Evolutionary conservation across 2,113 vertebrate genomes (phyloP), one percentile per base, ranked within the genome.

Genomic region (Motacilla alba): DNA sequence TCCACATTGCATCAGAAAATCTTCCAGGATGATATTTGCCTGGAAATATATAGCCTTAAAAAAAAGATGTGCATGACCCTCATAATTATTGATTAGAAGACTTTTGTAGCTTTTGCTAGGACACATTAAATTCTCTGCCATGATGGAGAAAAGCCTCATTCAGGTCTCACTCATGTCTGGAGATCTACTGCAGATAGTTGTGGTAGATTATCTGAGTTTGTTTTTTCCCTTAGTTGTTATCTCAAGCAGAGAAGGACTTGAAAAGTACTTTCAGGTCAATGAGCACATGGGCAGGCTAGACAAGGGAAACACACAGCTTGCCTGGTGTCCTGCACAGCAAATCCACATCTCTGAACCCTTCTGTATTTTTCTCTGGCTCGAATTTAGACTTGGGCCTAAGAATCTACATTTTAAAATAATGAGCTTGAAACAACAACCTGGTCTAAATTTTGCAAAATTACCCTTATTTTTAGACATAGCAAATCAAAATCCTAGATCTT

Each of bases 301-400:
- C 6, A n/a, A 87, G 19, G 24, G 21, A 72, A 84, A 73, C 12
- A 46, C 9, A 39, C 0, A 0, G 35, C 22, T 47, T 52, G 7
- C 13, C 19, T 35, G 10, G 10, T 47, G n/a, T 55, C n/a, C 60
- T 49, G 30, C 18, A 35, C 59, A 46, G 28, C 9, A 78, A 44
- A 86, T 31, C 13, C 68, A 59, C 16, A 55, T 19, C 3, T 3
- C 11, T 20, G 3, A 28, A 2, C 0, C 1, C 4, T 12, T 11
- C 53, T 8, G 8, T 8, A 55, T 66, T 79, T 21, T 77, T 31
- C 28, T 63, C 28, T 68, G 22, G 12, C 30, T 76, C 52, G 88
- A 43, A 79, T 76, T 58, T 53, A 59, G 24, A 91, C 55, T 17
- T 64, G 6, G 9, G 24, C 7, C 18, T 26, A 39, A 69, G 13